Conservation (phyloP, 2,113 vertebrate species). For the Myodes glareolus region DNA sequence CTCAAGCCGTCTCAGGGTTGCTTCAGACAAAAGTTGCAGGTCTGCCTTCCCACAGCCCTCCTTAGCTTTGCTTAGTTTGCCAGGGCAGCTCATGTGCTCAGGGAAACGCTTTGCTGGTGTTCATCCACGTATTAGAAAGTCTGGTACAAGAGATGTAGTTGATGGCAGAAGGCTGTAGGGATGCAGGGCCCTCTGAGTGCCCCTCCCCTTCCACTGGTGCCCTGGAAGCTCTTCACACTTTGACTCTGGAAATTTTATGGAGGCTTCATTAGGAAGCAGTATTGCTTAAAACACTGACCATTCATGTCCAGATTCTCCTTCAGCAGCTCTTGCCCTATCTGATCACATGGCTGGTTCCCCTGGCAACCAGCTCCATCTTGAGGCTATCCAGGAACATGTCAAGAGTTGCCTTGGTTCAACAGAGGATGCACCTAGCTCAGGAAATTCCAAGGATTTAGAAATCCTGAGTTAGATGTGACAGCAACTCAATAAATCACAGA, state of each 20-base stretch:
- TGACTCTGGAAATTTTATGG: background rate
- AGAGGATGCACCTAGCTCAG: conserved; percentile 1
- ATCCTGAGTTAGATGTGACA: background rate
- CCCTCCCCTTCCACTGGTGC: background rate
- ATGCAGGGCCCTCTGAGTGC: background rate
- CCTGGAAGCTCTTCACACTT: background rate
- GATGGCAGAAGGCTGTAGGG: background rate
- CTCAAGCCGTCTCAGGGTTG: background rate
- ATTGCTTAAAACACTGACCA: background rate
- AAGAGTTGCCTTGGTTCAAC: background rate
- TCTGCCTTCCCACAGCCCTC: background rate
- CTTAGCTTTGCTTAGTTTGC: background rate
- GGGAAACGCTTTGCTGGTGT: background rate
- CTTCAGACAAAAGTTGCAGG: background rate
- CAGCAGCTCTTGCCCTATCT: background rate
- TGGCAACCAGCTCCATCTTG: conserved; percentile 1
- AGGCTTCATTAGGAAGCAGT: background rate
- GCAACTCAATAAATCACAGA: conserved; percentile 48
- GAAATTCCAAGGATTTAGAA: conserved; percentile 16
- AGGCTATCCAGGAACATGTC: background rate
- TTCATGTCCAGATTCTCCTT: background rate
- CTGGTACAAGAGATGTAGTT: background rate
- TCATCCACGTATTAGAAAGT: background rate
- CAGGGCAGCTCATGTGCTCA: background rate
- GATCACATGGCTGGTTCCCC: background rate